These are phyloP conservation scores for Vidua macroura DNA, from an alignment of 2,113 vertebrate genomes.

Conservation along the genomic window DNA sequence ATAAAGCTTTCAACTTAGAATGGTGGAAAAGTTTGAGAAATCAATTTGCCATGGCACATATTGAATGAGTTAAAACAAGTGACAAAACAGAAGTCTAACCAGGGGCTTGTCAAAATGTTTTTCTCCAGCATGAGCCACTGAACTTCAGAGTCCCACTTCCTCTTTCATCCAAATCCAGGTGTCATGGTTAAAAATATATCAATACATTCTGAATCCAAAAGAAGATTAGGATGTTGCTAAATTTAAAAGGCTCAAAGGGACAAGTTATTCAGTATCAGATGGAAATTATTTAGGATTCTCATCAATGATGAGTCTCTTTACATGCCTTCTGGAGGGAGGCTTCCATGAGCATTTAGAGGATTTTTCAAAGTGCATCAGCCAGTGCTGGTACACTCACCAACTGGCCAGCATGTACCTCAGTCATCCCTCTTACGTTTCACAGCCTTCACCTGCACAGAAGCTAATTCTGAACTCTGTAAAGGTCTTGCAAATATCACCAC, in stretches of 20 bases:
- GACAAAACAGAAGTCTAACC: not conserved
- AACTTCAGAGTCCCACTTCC: not conserved
- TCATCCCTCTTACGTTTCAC: not conserved
- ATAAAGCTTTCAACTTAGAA: not conserved
- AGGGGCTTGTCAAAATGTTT: not conserved
- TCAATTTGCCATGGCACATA: fast-evolving
- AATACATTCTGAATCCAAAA: not conserved
- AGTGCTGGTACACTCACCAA: not conserved
- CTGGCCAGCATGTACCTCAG: not conserved
- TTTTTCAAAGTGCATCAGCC: not conserved
- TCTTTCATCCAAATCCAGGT: not conserved
- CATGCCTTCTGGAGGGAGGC: not conserved
- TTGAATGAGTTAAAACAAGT: not conserved
- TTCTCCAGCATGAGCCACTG: not conserved
- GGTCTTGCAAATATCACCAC: not conserved
- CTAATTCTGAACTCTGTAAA: not conserved
- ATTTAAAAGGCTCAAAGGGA: not conserved
- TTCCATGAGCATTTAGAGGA: not conserved
- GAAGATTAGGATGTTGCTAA: not conserved
- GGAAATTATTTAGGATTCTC: not conserved
- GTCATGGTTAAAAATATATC: not conserved
- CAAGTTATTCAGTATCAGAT: not conserved
- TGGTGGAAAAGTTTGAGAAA: not conserved
- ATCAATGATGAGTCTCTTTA: not conserved
- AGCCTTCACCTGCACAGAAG: not conserved